Evolutionary conservation across 1,140 invertebrate species (phyloP).

Genomic region (Drosophila subobscura): DNA sequence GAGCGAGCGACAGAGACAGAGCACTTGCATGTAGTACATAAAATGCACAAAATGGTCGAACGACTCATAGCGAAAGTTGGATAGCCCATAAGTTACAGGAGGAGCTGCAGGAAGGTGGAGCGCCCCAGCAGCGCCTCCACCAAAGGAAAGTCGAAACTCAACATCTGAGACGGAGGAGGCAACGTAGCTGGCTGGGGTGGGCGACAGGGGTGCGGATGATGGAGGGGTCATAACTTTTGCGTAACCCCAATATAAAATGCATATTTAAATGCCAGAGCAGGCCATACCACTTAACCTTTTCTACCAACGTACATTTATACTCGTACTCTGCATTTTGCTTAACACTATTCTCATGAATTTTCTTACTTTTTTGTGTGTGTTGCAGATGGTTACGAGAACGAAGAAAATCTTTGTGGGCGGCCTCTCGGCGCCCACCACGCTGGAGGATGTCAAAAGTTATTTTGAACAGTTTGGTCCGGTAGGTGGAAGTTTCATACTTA

Average conservation of each 20-base stretch:
- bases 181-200: no score
- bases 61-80: slow-evolving; percentile 74
- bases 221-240: slow-evolving; percentile 65
- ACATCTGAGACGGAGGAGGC: no score
- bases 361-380: slow-evolving; percentile 13
- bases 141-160: slow-evolving; percentile 5
- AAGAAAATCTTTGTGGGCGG: slow-evolving; percentile 99
- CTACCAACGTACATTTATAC: slow-evolving; percentile 24
- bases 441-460: slow-evolving; percentile 99
- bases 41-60: slow-evolving; percentile 77
- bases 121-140: slow-evolving; percentile 1
- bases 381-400: slow-evolving; percentile 99
- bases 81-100: slow-evolving; percentile 68
- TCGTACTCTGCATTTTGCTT: slow-evolving; percentile 8
- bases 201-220: no score
- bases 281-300: slow-evolving; percentile 61
- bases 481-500: slow-evolving; percentile 85
- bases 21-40: slow-evolving; percentile 68
- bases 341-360: slow-evolving; percentile 5
- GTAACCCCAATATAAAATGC: slow-evolving; percentile 54
- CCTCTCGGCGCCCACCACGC: slow-evolving; percentile 98
- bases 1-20: slow-evolving; percentile 15
- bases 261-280: slow-evolving; percentile 67
- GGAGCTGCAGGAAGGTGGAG: slow-evolving; percentile 1
- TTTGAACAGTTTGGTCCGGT: slow-evolving; percentile 99